Base-by-base conservation (phyloP, 2,888 invertebrate genomes). In the Agonopterix alstromeriana region DNA sequence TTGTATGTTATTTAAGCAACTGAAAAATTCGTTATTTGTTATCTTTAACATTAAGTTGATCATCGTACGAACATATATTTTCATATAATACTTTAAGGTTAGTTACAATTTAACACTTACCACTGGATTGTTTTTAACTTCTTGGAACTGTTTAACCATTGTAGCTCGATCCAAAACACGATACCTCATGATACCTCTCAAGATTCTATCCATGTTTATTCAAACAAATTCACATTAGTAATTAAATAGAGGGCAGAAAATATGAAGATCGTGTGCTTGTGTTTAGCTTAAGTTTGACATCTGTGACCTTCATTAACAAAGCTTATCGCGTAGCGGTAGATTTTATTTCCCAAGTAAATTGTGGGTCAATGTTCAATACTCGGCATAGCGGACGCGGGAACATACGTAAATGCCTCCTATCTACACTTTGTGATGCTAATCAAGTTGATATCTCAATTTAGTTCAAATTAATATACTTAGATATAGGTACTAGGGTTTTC, bases 111-210 rank as follows among this genome's bases (percentile, higher is more conserved):
- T 36, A 2, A 11, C 56, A 82, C 92, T 90, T 90, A 96, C 96
- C 90, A 45, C 48, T 11, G 48, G 51, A 14, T 48, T 48, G 10
- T 46, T 40, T 46, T 46, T 46, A 60, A 98, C 96, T 91, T 93
- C 90, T 79, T 95, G 90, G 84, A 98, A 98, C 82, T 98, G 97
- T 84, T 96, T 93, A 36, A 98, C 95, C 97, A 97, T 97, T 68
- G 92, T 93, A 53, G 94, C 93, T 57, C 95, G 91, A 58, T 95
- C 94, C 49, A 94, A 92, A 54, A 93, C 91, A 52, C 97, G 92
- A 79, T 97, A 98, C 68, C 94, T 92, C 93, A 98, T 96, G 48
- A 98, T 94, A 47, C 98, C 98, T 73, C 94, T 92, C 59, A 98
- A 84, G 74, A 98, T 95, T 81, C 94, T 92, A 68, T 97, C 96